Percentiles rank a stretch among this genome's conserved stretches.
phyloP scores from a whole-genome alignment of 2,888 invertebrate species.

The Platycheirus rosarum region DNA sequence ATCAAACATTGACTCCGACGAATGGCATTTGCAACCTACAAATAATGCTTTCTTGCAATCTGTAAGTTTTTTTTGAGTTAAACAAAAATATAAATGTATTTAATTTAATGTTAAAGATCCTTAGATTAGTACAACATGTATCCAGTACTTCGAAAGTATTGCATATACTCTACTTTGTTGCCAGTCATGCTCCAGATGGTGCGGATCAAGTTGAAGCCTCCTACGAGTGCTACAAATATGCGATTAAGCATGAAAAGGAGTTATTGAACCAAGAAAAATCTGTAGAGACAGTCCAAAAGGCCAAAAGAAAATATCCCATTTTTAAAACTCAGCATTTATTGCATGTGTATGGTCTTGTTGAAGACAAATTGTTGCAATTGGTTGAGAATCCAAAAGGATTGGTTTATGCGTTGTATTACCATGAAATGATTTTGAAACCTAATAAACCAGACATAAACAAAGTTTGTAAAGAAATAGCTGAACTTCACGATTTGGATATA shows the following conservation, averaged over 20 bases:
- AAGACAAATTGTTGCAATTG: slow-evolving; percentile 80
- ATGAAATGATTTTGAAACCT: slow-evolving; percentile 79
- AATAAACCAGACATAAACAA: slow-evolving; percentile 81
- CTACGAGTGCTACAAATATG: slow-evolving; percentile 81
- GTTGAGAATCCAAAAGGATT: slow-evolving; percentile 81
- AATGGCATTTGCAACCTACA: slow-evolving; percentile 81
- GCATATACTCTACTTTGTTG: slow-evolving; percentile 81
- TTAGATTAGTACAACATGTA: slow-evolving; percentile 80
- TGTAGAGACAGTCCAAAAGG: slow-evolving; percentile 80
- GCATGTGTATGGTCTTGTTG: slow-evolving; percentile 79
- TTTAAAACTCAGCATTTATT: slow-evolving; percentile 81
- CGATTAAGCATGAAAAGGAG: slow-evolving; percentile 77
- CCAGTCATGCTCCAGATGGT: slow-evolving; percentile 81
- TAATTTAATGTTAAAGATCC: slow-evolving; percentile 75
- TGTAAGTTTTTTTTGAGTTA: slow-evolving; percentile 71
- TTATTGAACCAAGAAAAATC: slow-evolving; percentile 76
- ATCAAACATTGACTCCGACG: slow-evolving; percentile 78
- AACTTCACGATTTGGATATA: slow-evolving; percentile 79
- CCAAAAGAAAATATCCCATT: slow-evolving; percentile 81
- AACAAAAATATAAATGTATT: background rate
- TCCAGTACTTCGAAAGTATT: slow-evolving; percentile 79
- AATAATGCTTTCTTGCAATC: slow-evolving; percentile 82
- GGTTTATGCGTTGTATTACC: slow-evolving; percentile 80
- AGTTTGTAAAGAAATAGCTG: slow-evolving; percentile 80
- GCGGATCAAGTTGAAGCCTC: slow-evolving; percentile 82